These are phyloP conservation scores for Pseudomyrmex dendroicus DNA, from an alignment of 1,140 invertebrate genomes.

Conservation along the genomic window DNA sequence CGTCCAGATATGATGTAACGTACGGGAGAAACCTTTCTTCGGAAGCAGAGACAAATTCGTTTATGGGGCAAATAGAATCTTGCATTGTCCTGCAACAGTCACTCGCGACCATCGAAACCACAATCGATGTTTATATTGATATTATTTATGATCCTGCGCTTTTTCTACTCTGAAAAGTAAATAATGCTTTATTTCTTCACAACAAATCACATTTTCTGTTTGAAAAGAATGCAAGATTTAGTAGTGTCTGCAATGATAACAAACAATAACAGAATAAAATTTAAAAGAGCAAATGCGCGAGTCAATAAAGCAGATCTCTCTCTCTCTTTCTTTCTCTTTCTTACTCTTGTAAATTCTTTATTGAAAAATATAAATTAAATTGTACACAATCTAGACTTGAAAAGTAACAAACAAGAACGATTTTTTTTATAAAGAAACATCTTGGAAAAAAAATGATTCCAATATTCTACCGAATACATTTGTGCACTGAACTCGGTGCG, in stretches of 20 bases:
- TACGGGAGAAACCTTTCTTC: neutral
- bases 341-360: neutral
- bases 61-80: neutral
- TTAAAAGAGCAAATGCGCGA: too few relatives aligned
- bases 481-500: neutral
- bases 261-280: too few relatives aligned
- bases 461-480: conserved; percentile 7
- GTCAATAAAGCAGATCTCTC: too few relatives aligned
- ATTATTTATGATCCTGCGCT: neutral
- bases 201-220: too few relatives aligned
- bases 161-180: neutral
- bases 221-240: too few relatives aligned
- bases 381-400: too few relatives aligned
- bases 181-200: neutral
- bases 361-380: too few relatives aligned
- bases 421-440: too few relatives aligned
- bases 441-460: neutral
- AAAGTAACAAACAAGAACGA: too few relatives aligned
- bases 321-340: too few relatives aligned
- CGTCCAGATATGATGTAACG: neutral
- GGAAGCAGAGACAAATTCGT: conserved; percentile 2
- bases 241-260: too few relatives aligned
- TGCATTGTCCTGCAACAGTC: neutral
- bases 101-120: neutral
- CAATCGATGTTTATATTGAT: neutral